These are phyloP conservation scores for Ophraella communa DNA, from an alignment of 2,888 invertebrate species.

Conservation along the genomic window DNA sequence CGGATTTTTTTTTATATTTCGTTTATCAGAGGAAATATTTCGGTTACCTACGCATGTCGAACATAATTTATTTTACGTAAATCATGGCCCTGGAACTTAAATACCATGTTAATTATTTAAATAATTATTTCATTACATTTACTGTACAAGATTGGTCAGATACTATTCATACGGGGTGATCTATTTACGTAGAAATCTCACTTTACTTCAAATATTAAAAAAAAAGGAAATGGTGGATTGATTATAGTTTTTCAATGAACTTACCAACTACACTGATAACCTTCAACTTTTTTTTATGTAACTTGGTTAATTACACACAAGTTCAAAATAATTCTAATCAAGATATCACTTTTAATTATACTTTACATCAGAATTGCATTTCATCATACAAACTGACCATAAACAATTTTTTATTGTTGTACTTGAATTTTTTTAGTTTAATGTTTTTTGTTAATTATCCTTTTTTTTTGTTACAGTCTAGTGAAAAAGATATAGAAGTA, in stretches of 20 bases:
- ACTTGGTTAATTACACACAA: neutral
- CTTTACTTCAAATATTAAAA: too few species aligned
- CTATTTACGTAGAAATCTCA: too few species aligned
- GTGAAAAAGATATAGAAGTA: conserved; percentile 57
- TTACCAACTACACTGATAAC: neutral
- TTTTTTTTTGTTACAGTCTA: conserved; percentile 54
- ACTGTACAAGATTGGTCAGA: neutral
- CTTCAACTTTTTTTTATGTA: neutral
- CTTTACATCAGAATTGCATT: too few species aligned
- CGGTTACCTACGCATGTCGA: neutral
- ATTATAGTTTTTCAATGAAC: neutral
- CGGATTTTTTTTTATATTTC: neutral
- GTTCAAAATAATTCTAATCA: neutral
- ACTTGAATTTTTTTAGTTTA: neutral
- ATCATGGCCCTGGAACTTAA: conserved; percentile 11
- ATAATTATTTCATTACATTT: neutral
- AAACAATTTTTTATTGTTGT: neutral
- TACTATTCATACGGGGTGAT: too few species aligned
- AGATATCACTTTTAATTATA: neutral
- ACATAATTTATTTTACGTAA: conserved; percentile 1
- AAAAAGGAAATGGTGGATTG: too few species aligned
- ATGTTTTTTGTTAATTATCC: too few species aligned
- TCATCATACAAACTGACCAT: too few species aligned
- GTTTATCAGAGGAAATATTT: neutral
- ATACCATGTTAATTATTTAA: neutral